A percentile compares a stretch with the other conserved stretches of the same genome.
Conservation (phyloP, 2,797 vertebrate genomes). For the Sternarchorhynchus goeldii region DNA sequence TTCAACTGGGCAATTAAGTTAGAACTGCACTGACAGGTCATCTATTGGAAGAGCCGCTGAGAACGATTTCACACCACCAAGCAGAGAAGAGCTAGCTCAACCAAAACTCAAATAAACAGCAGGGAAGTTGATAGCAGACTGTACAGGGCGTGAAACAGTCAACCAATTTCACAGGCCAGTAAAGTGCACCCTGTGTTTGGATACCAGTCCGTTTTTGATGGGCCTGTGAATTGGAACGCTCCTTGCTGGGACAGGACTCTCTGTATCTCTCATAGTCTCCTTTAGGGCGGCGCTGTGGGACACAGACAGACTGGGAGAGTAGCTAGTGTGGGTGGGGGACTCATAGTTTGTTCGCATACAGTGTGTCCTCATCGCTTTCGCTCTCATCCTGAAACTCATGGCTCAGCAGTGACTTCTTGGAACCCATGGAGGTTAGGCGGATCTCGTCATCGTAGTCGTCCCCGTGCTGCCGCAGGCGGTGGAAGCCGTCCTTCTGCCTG, state of each 20-base stretch:
- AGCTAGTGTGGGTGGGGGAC: not conserved
- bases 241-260: not conserved
- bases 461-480: constrained; percentile 91
- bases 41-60: constrained; percentile 21
- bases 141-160: constrained; percentile 45
- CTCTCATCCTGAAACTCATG: constrained; percentile 98
- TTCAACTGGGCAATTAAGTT: constrained; percentile 19
- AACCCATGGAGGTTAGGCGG: constrained; percentile 91
- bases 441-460: constrained; percentile 97
- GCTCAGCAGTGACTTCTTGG: constrained; percentile 94
- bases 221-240: constrained; percentile 53
- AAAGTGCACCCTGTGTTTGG: constrained; percentile 50
- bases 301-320: not conserved
- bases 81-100: constrained; percentile 12
- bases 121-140: constrained; percentile 33
- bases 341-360: constrained; percentile 97
- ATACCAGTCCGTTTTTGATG: constrained; percentile 56
- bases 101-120: constrained; percentile 38
- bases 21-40: not conserved
- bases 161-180: constrained; percentile 50
- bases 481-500: constrained; percentile 95
- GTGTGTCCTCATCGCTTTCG: constrained; percentile 95
- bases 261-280: constrained; percentile 15
- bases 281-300: constrained; percentile 39
- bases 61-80: constrained; percentile 17